Conservation (phyloP, 2,113 vertebrate species). For the Pygoscelis adeliae region DNA sequence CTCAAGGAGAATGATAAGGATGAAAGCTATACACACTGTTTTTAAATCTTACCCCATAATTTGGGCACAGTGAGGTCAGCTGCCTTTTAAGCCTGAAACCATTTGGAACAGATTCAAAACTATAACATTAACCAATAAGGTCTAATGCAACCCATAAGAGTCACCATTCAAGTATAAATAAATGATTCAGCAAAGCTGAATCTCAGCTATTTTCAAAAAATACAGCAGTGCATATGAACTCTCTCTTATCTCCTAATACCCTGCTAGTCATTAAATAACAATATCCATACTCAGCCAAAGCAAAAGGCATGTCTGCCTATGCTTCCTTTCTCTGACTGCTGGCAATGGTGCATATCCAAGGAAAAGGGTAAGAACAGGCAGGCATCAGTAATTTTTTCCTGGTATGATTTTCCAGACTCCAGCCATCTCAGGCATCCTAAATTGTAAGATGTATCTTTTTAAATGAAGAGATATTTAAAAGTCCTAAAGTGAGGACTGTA, state of each 20-base stretch:
- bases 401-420: background rate
- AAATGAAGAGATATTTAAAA: background rate
- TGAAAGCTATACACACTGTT: background rate
- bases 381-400: background rate
- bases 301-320: background rate
- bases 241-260: background rate
- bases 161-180: background rate
- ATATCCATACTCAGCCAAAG: background rate
- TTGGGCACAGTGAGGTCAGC: background rate
- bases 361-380: background rate
- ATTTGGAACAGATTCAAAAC: background rate
- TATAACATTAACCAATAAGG: background rate
- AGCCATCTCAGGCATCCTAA: background rate
- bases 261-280: background rate
- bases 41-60: background rate
- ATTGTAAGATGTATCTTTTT: background rate
- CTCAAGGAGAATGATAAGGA: background rate
- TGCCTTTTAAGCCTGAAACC: background rate
- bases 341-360: background rate
- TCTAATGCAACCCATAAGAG: background rate
- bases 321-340: background rate
- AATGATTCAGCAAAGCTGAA: background rate
- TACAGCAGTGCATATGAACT: background rate
- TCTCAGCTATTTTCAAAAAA: background rate
- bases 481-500: background rate